These are phyloP conservation scores for Hippocampus mohnikei DNA, from an alignment of 2,113 vertebrate genomes.

Conservation along the genomic window DNA sequence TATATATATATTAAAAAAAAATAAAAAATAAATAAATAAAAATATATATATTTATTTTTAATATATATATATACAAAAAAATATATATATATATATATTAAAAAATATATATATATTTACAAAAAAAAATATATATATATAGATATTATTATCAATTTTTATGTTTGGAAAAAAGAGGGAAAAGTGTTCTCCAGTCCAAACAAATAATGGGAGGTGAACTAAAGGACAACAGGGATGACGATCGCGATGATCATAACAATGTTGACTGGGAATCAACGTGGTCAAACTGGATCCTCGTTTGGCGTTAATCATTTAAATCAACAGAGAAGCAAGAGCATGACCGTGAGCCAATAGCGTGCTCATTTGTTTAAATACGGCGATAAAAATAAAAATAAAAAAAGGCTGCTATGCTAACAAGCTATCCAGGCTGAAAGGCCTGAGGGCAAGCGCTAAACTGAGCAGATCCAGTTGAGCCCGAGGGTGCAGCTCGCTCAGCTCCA, in stretches of 20 bases:
- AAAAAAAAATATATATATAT: too few species aligned
- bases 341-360: neutral
- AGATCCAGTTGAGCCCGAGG: constrained; percentile 50
- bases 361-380: neutral
- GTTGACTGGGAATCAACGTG: neutral
- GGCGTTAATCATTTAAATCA: neutral
- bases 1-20: too few species aligned
- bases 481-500: constrained; percentile 56
- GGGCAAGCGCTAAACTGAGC: constrained; percentile 45
- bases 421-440: neutral
- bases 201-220: neutral
- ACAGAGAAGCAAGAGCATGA: neutral
- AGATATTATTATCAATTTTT: too few species aligned
- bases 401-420: neutral
- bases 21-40: too few species aligned
- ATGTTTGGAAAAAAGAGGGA: too few species aligned
- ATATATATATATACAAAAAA: too few species aligned
- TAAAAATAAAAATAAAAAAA: neutral
- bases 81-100: too few species aligned
- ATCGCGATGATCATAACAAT: neutral
- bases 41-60: too few species aligned
- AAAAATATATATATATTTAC: too few species aligned
- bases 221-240: neutral
- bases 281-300: neutral
- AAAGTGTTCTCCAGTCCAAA: too few species aligned